phyloP scores from a whole-genome alignment of 2,888 invertebrate genomes.

The Agrenia bidenticulata region DNA sequence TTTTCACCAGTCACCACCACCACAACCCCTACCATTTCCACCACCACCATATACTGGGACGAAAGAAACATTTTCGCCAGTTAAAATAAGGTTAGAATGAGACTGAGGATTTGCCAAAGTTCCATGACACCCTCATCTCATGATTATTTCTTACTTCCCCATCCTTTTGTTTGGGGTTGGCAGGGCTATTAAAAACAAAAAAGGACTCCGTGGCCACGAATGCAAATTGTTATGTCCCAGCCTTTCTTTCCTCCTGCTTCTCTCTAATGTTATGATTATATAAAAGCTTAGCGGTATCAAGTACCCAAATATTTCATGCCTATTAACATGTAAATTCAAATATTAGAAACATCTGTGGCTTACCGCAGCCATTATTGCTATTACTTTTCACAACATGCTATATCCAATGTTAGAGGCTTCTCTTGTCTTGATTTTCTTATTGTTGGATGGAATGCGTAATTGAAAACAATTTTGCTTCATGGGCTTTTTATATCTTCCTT shows the following conservation, averaged over 20 bases:
- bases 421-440: not conserved
- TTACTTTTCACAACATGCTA: slow-evolving; percentile 7
- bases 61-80: slow-evolving; percentile 43
- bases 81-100: not conserved
- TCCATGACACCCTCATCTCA: slow-evolving; percentile 23
- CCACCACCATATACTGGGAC: not conserved
- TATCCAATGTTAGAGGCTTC: too few species aligned
- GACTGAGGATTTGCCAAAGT: slow-evolving; percentile 10
- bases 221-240: slow-evolving; percentile 4
- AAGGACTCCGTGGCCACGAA: slow-evolving; percentile 8
- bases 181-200: slow-evolving; percentile 10
- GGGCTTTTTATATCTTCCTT: too few species aligned
- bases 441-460: not conserved
- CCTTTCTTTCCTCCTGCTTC: slow-evolving; percentile 11
- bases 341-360: slow-evolving; percentile 40
- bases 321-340: slow-evolving; percentile 46
- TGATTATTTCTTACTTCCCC: slow-evolving; percentile 22
- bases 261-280: slow-evolving; percentile 13
- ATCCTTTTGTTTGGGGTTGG: slow-evolving; percentile 2
- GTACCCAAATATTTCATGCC: slow-evolving; percentile 26
- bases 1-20: slow-evolving; percentile 19
- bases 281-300: not conserved
- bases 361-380: slow-evolving; percentile 20
- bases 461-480: too few species aligned
- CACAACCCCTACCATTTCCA: not conserved